These are phyloP conservation scores for Dicyrtoma fusca DNA, from an alignment of 2,888 invertebrate species.

Conservation along the genomic window DNA sequence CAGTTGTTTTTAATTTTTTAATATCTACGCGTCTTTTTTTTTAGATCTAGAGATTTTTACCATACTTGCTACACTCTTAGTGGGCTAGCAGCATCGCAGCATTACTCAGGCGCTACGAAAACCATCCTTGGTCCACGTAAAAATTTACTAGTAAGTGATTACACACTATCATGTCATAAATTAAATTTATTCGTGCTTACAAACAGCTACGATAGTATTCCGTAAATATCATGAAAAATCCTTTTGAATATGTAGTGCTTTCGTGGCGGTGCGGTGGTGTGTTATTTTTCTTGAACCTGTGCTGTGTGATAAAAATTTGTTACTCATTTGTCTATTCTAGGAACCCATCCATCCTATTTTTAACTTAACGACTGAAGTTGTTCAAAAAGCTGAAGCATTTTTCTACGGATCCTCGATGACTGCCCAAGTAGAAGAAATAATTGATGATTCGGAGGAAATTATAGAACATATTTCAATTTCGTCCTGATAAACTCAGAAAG, in stretches of 20 bases:
- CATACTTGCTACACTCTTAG: conserved; percentile 97
- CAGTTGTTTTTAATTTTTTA: background rate
- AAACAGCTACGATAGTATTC: too few species aligned
- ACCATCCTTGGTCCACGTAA: conserved; percentile 65
- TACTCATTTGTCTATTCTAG: conserved; percentile 58
- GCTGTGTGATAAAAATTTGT: background rate
- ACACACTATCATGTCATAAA: too few species aligned
- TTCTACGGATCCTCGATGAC: conserved; percentile 40
- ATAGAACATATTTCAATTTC: conserved; percentile 13
- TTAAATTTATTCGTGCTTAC: too few species aligned
- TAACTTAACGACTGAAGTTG: conserved; percentile 74
- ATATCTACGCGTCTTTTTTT: background rate
- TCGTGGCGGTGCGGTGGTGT: too few species aligned
- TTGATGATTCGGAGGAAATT: conserved; percentile 20
- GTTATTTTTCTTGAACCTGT: too few species aligned
- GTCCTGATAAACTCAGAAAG: background rate
- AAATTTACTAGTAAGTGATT: conserved; percentile 69
- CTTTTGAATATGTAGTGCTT: too few species aligned
- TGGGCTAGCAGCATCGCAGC: conserved; percentile 92
- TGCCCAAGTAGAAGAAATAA: conserved; percentile 28
- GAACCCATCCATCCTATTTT: conserved; percentile 78
- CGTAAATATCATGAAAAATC: too few species aligned
- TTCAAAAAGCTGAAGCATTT: conserved; percentile 59
- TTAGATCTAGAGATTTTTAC: conserved; percentile 84
- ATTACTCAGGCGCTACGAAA: conserved; percentile 63